Conservation (phyloP, 2,888 invertebrate genomes). For the Megastigmus dorsalis region DNA sequence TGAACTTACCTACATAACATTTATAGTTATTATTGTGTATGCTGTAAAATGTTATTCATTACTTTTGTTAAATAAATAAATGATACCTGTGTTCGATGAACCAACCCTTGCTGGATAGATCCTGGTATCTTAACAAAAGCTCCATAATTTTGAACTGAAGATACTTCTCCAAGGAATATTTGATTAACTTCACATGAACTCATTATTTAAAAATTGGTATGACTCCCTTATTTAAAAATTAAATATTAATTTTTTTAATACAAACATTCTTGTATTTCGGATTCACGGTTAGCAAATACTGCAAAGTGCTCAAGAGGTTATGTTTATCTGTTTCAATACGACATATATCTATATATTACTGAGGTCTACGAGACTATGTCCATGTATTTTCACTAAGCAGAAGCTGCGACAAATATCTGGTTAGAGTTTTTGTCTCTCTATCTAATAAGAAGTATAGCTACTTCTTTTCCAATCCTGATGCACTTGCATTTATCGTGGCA, state of each 20-base stretch:
- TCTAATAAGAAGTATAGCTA: too few relatives aligned
- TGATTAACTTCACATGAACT: slow-evolving; percentile 66
- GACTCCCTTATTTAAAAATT: background rate
- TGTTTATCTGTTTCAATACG: background rate
- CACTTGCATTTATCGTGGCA: too few relatives aligned
- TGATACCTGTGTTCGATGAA: slow-evolving; percentile 71
- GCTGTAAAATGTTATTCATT: background rate
- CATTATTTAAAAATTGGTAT: too few relatives aligned
- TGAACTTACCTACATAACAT: slow-evolving; percentile 66
- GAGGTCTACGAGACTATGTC: too few relatives aligned
- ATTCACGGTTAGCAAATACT: background rate
- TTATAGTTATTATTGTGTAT: background rate
- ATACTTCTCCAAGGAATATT: slow-evolving; percentile 71
- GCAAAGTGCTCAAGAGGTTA: slow-evolving; percentile 35
- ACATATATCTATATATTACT: too few relatives aligned
- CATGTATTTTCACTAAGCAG: too few relatives aligned
- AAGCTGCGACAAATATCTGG: too few relatives aligned
- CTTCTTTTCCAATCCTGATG: too few relatives aligned
- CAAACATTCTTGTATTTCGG: background rate
- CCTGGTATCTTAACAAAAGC: slow-evolving; percentile 74
- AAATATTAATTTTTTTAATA: background rate
- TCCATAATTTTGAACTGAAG: slow-evolving; percentile 73
- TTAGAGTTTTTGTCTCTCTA: too few relatives aligned
- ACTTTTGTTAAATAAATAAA: background rate
- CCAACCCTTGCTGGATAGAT: slow-evolving; percentile 70